phyloP scores from a whole-genome alignment of 2,797 vertebrate species.

The Sarcophilus harrisii region DNA sequence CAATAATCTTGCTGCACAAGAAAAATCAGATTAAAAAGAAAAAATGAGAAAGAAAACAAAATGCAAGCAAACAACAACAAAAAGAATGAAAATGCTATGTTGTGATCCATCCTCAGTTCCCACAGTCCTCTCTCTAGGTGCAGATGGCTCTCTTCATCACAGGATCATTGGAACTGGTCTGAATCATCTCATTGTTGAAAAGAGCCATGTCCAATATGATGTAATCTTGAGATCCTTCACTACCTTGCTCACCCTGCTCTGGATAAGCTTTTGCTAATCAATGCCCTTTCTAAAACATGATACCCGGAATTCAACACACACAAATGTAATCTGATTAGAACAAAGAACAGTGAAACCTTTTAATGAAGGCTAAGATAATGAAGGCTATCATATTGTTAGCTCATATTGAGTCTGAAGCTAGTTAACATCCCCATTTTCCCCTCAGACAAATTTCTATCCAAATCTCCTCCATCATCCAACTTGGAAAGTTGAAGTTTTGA shows the following conservation, averaged over 20 bases:
- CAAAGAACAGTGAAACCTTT: not conserved
- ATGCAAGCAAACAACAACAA: no score
- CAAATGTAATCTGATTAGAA: not conserved
- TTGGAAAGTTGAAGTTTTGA: not conserved
- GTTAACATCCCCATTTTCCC: not conserved
- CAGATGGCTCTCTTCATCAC: no score
- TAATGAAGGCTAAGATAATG: not conserved
- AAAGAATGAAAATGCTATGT: no score
- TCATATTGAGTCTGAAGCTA: not conserved
- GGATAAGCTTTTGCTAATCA: not conserved
- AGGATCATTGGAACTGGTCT: no score
- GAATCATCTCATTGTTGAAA: no score
- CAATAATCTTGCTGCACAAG: no score
- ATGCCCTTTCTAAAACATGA: not conserved
- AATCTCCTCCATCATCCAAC: not conserved
- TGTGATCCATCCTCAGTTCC: no score
- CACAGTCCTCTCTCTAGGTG: no score
- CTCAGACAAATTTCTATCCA: not conserved
- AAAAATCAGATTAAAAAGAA: no score
- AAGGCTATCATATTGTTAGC: not conserved
- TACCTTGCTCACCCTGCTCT: not conserved
- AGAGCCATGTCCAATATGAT: no score
- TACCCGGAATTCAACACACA: not conserved
- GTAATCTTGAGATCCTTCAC: not conserved
- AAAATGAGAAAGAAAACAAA: no score